Evolutionary conservation across 2,888 invertebrate genomes (phyloP).

Genomic region (Habrosyne pyritoides): DNA sequence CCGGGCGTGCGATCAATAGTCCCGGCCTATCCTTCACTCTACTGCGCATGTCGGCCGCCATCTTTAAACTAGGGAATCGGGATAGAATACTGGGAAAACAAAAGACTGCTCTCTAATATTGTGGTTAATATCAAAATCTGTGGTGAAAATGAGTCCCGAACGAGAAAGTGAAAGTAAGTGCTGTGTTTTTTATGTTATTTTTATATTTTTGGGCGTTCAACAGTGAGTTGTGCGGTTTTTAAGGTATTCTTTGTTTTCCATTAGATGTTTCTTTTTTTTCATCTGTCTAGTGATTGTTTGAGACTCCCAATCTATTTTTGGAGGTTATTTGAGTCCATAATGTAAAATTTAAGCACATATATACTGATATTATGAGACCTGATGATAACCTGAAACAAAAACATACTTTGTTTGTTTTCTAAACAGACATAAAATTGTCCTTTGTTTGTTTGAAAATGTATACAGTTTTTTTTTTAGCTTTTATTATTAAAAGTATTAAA

Average conservation of each 20-base stretch:
- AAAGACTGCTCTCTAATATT: slow-evolving; percentile 34
- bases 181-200: neutral
- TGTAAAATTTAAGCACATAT: too few relatives aligned
- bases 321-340: too few relatives aligned
- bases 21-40: slow-evolving; percentile 43
- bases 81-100: slow-evolving; percentile 48
- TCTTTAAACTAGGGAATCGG: slow-evolving; percentile 40
- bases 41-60: slow-evolving; percentile 54
- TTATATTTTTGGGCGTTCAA: neutral
- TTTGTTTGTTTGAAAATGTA: too few relatives aligned
- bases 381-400: too few relatives aligned
- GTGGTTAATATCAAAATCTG: slow-evolving; percentile 18
- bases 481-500: too few relatives aligned
- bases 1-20: slow-evolving; percentile 66
- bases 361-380: too few relatives aligned
- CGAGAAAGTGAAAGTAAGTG: slow-evolving; percentile 64
- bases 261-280: too few relatives aligned
- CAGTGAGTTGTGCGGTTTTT: neutral
- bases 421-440: too few relatives aligned
- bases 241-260: neutral
- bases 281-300: too few relatives aligned
- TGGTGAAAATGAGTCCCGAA: slow-evolving; percentile 61
- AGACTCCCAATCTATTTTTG: too few relatives aligned
- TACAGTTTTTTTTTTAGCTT: too few relatives aligned
- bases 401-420: too few relatives aligned